Evolutionary conservation across 2,888 invertebrate species (phyloP).

Genomic region (Sceliomorpha sp.): DNA sequence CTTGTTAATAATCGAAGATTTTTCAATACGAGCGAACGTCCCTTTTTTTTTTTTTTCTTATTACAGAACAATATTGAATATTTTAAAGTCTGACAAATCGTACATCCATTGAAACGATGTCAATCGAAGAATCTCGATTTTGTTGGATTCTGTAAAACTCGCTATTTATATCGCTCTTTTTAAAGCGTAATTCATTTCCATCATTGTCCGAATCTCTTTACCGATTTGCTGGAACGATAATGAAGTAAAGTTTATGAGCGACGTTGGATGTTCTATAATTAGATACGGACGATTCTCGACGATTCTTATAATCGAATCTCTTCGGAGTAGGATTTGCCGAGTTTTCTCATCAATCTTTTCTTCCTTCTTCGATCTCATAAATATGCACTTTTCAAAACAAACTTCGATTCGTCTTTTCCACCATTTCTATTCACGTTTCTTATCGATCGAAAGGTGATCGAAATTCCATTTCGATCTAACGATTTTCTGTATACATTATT

Average conservation of each 20-base stretch:
- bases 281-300: slow-evolving; percentile 44
- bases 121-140: too few species aligned
- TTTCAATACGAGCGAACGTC: too few species aligned
- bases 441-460: too few species aligned
- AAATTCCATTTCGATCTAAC: too few species aligned
- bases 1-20: too few species aligned
- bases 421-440: too few species aligned
- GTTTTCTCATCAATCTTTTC: slow-evolving; percentile 49
- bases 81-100: too few species aligned
- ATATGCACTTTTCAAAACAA: slow-evolving; percentile 41
- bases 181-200: slow-evolving; percentile 48
- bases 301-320: slow-evolving; percentile 50
- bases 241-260: slow-evolving; percentile 48
- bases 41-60: too few species aligned
- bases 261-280: slow-evolving; percentile 48
- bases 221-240: slow-evolving; percentile 46
- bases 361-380: slow-evolving; percentile 39
- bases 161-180: slow-evolving; percentile 26
- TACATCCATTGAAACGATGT: too few species aligned
- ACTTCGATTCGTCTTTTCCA: too few species aligned
- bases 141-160: slow-evolving; percentile 16
- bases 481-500: too few species aligned
- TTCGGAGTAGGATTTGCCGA: slow-evolving; percentile 31
- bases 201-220: slow-evolving; percentile 44
- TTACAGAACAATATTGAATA: too few species aligned